These are phyloP conservation scores for Ellobius talpinus DNA, from an alignment of 2,113 vertebrate genomes.

Conservation along the genomic window DNA sequence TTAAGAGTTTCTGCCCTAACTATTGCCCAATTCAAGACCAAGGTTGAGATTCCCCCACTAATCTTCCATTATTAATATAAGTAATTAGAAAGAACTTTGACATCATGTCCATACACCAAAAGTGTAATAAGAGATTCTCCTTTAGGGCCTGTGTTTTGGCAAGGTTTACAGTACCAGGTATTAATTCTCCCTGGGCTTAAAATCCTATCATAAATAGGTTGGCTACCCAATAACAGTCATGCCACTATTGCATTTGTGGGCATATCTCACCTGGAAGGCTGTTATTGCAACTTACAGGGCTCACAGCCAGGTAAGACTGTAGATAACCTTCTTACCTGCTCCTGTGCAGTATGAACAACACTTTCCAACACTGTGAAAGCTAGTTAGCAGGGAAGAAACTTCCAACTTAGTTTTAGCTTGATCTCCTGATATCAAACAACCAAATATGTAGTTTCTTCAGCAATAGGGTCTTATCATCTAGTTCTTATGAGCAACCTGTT, in stretches of 20 bases:
- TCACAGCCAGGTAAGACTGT: not conserved
- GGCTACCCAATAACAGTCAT: not conserved
- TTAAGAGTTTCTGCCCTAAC: not conserved
- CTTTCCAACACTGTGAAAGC: not conserved
- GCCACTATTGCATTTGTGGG: no score
- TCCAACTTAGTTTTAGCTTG: not conserved
- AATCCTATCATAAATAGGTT: not conserved
- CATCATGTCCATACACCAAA: not conserved
- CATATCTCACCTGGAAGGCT: no score
- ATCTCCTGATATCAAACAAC: not conserved
- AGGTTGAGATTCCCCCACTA: not conserved
- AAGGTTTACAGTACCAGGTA: not conserved
- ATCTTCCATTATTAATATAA: not conserved
- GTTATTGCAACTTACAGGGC: no score
- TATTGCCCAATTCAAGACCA: not conserved
- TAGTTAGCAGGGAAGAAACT: not conserved
- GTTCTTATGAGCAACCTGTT: not conserved
- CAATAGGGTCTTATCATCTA: not conserved
- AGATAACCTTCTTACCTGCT: no score
- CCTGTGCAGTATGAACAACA: not conserved
- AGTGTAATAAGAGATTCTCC: not conserved
- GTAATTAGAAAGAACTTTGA: not conserved
- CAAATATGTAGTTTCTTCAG: not conserved
- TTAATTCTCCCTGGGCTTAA: not conserved
- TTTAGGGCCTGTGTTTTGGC: not conserved